A percentile compares a stretch with the other conserved stretches of the same genome.
Conservation (phyloP, 2,797 vertebrate genomes). For the Sebastes itinus region DNA sequence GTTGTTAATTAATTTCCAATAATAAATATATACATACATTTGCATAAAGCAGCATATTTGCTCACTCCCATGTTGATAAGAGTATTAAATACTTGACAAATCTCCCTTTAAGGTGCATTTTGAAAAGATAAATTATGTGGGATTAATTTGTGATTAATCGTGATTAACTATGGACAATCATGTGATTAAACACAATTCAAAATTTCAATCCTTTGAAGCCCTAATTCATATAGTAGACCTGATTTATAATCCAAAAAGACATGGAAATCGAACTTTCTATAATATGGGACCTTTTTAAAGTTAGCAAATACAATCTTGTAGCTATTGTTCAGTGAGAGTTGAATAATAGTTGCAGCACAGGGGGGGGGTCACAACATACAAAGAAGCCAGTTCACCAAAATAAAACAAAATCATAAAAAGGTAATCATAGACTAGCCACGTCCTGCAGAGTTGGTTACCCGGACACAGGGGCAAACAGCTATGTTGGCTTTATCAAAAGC, state of each 20-base stretch:
- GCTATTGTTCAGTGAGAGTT: background rate
- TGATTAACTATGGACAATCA: no score
- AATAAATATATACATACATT: no score
- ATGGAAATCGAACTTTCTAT: no score
- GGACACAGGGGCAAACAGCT: background rate
- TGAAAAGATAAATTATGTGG: no score
- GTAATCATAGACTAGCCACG: background rate
- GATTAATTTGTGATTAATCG: no score
- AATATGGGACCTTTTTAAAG: background rate
- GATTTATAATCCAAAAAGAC: accelerated
- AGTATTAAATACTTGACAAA: no score
- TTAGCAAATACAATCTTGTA: background rate
- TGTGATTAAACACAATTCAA: background rate
- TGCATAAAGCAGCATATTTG: no score
- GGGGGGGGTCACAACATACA: background rate
- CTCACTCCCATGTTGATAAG: accelerated
- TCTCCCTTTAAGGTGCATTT: no score
- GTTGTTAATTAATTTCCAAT: no score
- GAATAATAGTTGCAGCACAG: background rate
- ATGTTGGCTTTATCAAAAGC: background rate
- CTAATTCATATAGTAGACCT: no score
- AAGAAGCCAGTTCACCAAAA: background rate
- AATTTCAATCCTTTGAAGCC: accelerated
- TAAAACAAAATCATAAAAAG: background rate
- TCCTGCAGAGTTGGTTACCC: background rate